phyloP scores from a whole-genome alignment of 2,888 invertebrate species.

The Dryadula phaetusa region DNA sequence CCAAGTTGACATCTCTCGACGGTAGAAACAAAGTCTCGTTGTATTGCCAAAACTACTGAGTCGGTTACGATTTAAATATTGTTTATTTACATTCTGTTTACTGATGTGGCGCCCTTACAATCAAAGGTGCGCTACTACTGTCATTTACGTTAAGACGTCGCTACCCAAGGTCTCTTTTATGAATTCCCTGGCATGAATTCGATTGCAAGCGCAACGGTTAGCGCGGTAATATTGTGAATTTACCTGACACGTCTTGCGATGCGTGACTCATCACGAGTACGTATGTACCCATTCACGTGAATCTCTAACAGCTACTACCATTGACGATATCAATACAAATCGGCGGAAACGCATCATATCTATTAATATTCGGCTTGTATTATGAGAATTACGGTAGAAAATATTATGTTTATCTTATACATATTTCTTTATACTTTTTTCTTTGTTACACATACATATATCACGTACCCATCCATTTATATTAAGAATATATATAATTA shows the following conservation, averaged over 20 bases:
- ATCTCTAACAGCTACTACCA: slow-evolving; percentile 9
- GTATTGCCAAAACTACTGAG: slow-evolving; percentile 66
- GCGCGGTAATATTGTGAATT: slow-evolving; percentile 66
- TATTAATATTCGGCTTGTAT: slow-evolving; percentile 13
- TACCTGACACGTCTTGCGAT: slow-evolving; percentile 60
- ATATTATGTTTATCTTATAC: slow-evolving; percentile 14
- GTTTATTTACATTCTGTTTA: slow-evolving; percentile 49
- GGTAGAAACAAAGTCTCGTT: slow-evolving; percentile 53
- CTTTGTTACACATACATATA: neutral
- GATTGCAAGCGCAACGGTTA: slow-evolving; percentile 60
- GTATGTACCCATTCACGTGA: slow-evolving; percentile 28
- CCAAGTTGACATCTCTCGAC: slow-evolving; percentile 67
- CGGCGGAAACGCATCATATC: slow-evolving; percentile 16
- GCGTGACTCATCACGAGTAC: slow-evolving; percentile 40
- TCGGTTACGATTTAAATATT: slow-evolving; percentile 31
- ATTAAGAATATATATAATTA: too few relatives aligned
- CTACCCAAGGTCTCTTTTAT: slow-evolving; percentile 65
- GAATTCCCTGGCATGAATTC: slow-evolving; percentile 78
- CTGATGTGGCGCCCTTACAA: slow-evolving; percentile 63
- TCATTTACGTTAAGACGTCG: slow-evolving; percentile 65
- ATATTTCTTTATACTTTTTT: neutral
- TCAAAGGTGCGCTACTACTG: slow-evolving; percentile 67
- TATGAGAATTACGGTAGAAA: neutral
- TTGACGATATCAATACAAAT: slow-evolving; percentile 22
- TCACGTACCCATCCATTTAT: too few relatives aligned